These are phyloP conservation scores for Anomalospiza imberbis DNA, from an alignment of 2,797 vertebrate genomes.

Conservation along the genomic window DNA sequence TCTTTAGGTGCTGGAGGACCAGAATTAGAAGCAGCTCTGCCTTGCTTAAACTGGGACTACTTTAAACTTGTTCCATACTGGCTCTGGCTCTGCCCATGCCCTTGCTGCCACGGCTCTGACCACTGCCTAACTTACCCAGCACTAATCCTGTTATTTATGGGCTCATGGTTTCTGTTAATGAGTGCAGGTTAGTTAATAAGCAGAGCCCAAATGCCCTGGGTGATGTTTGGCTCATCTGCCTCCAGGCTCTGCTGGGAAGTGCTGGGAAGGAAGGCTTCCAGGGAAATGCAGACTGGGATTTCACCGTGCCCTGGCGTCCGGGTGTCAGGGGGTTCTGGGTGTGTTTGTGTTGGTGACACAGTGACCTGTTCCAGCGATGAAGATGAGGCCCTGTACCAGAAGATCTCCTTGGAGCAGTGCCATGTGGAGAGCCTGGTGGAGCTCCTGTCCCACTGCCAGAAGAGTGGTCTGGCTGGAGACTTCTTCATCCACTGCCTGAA, in stretches of 20 bases:
- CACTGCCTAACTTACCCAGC: neutral
- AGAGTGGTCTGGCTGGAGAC: slow-evolving; percentile 85
- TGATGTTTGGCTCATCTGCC: neutral
- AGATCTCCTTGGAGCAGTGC: slow-evolving; percentile 87
- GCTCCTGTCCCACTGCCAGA: slow-evolving; percentile 82
- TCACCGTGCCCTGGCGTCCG: neutral
- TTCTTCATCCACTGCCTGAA: slow-evolving; percentile 90
- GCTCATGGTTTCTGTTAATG: neutral
- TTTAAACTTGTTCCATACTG: neutral
- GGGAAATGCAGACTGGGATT: neutral
- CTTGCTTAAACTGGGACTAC: neutral
- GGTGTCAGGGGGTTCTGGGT: neutral
- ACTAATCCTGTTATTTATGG: neutral
- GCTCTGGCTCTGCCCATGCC: neutral
- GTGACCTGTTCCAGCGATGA: slow-evolving; percentile 75
- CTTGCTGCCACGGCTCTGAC: neutral
- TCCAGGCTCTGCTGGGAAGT: neutral
- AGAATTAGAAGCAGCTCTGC: neutral
- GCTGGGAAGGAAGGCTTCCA: neutral
- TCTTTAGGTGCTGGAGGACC: neutral
- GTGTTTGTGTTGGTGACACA: neutral
- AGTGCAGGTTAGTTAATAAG: slow-evolving; percentile 17
- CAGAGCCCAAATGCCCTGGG: neutral
- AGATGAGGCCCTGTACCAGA: slow-evolving; percentile 88
- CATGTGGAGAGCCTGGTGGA: slow-evolving; percentile 82